Base-by-base conservation (phyloP, 2,113 vertebrate species). In the Okapia johnstoni region DNA sequence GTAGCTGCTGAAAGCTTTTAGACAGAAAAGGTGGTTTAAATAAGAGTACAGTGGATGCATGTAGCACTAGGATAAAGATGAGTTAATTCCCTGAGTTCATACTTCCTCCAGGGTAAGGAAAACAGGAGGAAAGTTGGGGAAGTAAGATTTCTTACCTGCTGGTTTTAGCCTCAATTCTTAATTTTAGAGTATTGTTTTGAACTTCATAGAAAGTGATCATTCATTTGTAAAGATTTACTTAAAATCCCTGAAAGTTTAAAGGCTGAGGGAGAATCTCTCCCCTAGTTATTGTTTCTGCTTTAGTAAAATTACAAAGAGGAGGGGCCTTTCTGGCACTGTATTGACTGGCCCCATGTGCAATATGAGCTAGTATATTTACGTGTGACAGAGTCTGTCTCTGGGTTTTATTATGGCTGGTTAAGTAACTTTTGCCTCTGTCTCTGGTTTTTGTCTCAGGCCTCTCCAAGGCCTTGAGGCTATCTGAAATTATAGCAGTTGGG, bases 401-500 rank as follows among this genome's bases (percentile, higher is more conserved):
- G 60, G 79, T 93, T 95, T 95, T 97, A 81, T 96, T 96, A 94
- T 52, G 55, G 60, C 58, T 96, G 54, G 58, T 66, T 95, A 94
- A 97, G n/a, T 94, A 81, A 83, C 26, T 58, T 95, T 96, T 91
- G 86, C 63, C 30, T 90, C 36, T 93, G 87, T 96, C 81, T 97
- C 94, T 97, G 93, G 76, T 93, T 96, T 97, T 93, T 94, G n/a
- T 92, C 88, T 86, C 12, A 77, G 83, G 70, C 48, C 48, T 63
- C 80, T 89, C 88, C 58, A 96, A 91, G 58, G 28, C 57, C 63
- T 97, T 50, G 77, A 93, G 86, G 87, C 77, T 94, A 63, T 95
- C 84, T 95, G 93, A 95, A 95, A 89, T 95, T 91, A 63, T 28
- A 93, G 70, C n/a, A 55, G 23, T 30, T 93, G 28, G 79, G 25